A percentile compares a stretch with the other conserved stretches of the same genome.
Conservation (phyloP, 2,797 vertebrate genomes). For the Lates japonicus region DNA sequence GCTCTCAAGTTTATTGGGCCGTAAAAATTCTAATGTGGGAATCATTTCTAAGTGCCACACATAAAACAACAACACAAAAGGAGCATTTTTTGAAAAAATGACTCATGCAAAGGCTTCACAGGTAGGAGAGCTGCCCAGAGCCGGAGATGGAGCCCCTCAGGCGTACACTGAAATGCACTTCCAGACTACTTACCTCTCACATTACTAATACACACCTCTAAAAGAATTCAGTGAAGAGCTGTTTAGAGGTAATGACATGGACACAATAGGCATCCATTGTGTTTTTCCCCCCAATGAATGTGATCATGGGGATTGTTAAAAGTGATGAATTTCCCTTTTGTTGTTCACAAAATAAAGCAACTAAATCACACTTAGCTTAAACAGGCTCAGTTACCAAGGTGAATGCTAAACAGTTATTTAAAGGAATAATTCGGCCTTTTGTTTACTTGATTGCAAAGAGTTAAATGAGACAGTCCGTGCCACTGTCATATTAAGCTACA, state of each 20-base stretch:
- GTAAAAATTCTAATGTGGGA: slow-evolving; percentile 82
- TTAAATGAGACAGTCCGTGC: not conserved
- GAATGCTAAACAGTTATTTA: not conserved
- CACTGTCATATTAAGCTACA: not conserved
- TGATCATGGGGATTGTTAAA: slow-evolving; percentile 59
- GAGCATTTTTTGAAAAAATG: slow-evolving; percentile 62
- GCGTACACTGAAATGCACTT: slow-evolving; percentile 60
- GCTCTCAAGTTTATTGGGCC: slow-evolving; percentile 83
- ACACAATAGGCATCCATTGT: slow-evolving; percentile 74
- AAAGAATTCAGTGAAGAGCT: slow-evolving; percentile 63
- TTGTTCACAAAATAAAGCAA: slow-evolving; percentile 42
- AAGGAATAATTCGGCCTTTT: not conserved
- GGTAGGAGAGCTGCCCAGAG: slow-evolving; percentile 77
- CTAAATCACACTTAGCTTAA: slow-evolving; percentile 14
- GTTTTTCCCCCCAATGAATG: slow-evolving; percentile 44
- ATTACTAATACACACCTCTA: slow-evolving; percentile 75
- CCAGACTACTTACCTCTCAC: slow-evolving; percentile 72
- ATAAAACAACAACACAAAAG: slow-evolving; percentile 82
- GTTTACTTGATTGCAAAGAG: not conserved
- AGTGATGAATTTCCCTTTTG: slow-evolving; percentile 60
- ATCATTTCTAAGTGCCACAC: slow-evolving; percentile 81
- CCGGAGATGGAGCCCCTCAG: slow-evolving; percentile 68
- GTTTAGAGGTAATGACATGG: slow-evolving; percentile 64
- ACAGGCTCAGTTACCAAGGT: not conserved
- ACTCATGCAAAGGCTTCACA: slow-evolving; percentile 69